phyloP scores from a whole-genome alignment of 1,140 invertebrate species.

The Micrasema minimum region DNA sequence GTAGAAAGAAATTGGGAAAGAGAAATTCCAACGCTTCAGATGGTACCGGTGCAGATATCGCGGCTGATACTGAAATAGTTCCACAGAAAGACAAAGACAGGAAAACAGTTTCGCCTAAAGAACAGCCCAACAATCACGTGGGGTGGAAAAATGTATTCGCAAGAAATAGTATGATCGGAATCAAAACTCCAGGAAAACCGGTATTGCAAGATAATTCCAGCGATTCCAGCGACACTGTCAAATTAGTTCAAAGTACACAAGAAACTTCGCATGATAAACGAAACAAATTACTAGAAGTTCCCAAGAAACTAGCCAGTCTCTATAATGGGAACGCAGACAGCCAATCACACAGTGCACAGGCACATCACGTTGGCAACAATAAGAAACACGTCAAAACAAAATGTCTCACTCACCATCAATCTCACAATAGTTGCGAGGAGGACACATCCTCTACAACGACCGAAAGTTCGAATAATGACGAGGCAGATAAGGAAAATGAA shows the following conservation, averaged over 20 bases:
- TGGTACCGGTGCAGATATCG: slow-evolving; percentile 30
- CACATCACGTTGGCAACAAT: slow-evolving; percentile 33
- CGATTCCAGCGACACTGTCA: slow-evolving; percentile 44
- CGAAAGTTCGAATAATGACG: slow-evolving; percentile 53
- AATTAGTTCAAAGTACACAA: slow-evolving; percentile 20
- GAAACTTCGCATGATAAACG: slow-evolving; percentile 41
- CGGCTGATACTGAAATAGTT: slow-evolving; percentile 33
- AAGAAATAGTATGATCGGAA: slow-evolving; percentile 40
- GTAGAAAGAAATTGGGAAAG: slow-evolving; percentile 47
- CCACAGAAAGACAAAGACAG: slow-evolving; percentile 41
- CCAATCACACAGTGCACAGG: slow-evolving; percentile 26
- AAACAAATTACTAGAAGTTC: slow-evolving; percentile 43
- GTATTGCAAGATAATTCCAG: slow-evolving; percentile 36
- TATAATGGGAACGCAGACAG: slow-evolving; percentile 35
- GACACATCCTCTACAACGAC: slow-evolving; percentile 52
- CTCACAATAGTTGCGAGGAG: slow-evolving; percentile 49
- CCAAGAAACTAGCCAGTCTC: slow-evolving; percentile 40
- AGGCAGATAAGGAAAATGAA: slow-evolving; percentile 52
- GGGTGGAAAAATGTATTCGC: slow-evolving; percentile 46
- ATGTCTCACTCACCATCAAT: slow-evolving; percentile 40
- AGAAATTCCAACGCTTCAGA: slow-evolving; percentile 46
- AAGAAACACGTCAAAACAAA: slow-evolving; percentile 48
- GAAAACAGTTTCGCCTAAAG: slow-evolving; percentile 28
- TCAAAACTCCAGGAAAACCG: slow-evolving; percentile 34
- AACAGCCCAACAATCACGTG: slow-evolving; percentile 24